A percentile compares a stretch with the other conserved stretches of the same genome.
These are phyloP conservation scores for Staurois parvus DNA, from an alignment of 2,797 vertebrate genomes.

Conservation along the genomic window DNA sequence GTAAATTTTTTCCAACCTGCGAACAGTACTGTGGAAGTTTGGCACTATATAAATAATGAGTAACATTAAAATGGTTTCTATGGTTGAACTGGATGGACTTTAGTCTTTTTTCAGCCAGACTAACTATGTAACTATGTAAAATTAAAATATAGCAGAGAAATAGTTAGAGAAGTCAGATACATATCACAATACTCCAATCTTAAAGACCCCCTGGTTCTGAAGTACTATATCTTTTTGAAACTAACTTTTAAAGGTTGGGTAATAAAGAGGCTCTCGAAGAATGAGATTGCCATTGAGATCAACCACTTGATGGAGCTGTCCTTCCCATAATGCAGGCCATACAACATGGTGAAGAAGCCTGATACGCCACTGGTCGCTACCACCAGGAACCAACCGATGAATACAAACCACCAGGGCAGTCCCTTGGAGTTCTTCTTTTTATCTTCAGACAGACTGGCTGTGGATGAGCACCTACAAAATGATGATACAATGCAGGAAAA, in stretches of 20 bases:
- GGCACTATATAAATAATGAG: no score
- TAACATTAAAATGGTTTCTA: no score
- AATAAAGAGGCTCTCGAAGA: conserved; percentile 92
- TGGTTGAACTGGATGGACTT: no score
- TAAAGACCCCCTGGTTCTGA: no score
- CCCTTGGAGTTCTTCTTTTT: conserved; percentile 74
- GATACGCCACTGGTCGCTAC: conserved; percentile 84
- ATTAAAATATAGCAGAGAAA: no score
- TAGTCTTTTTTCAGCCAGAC: no score
- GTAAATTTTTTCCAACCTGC: no score
- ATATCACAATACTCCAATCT: no score
- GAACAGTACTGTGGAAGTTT: no score
- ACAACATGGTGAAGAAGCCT: conserved; percentile 94
- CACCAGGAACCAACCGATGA: conserved; percentile 90
- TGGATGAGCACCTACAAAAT: conserved; percentile 65
- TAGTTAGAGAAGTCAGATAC: not conserved
- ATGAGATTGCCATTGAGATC: conserved; percentile 92
- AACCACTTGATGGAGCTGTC: conserved; percentile 94
- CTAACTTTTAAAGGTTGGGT: conserved; percentile 93
- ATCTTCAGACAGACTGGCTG: conserved; percentile 70
- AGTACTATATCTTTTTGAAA: not conserved
- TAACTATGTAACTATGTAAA: no score
- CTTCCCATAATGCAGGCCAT: conserved; percentile 90
- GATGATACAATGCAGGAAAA: not conserved
- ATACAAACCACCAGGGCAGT: conserved; percentile 94